Evolutionary conservation across 2,113 vertebrate genomes (phyloP).

Genomic region (Nyctereutes procyonoides): DNA sequence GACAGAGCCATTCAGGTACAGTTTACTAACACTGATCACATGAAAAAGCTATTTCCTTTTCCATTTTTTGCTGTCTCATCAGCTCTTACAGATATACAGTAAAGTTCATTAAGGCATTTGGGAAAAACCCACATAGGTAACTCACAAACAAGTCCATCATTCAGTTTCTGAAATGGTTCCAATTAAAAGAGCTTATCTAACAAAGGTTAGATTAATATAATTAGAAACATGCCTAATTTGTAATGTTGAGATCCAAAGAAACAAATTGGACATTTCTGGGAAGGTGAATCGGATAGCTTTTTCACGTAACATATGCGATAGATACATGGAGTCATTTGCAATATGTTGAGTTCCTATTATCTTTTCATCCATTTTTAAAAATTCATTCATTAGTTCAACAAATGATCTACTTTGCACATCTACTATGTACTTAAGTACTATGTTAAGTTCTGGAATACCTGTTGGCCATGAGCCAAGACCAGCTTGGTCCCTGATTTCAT

Average conservation of each 20-base stretch:
- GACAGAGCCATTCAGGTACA: not conserved
- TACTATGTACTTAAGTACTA: not conserved
- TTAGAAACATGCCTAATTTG: not conserved
- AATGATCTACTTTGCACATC: not conserved
- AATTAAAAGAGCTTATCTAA: not conserved
- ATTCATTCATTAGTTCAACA: not conserved
- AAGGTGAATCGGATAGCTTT: not conserved
- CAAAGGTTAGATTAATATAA: not conserved
- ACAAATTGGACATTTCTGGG: not conserved
- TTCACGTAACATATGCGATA: not conserved
- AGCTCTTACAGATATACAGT: not conserved
- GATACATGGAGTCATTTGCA: not conserved
- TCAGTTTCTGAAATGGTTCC: not conserved
- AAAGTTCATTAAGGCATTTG: slow-evolving; percentile 4
- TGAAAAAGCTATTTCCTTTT: slow-evolving; percentile 38
- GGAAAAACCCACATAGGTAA: not conserved
- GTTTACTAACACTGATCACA: not conserved
- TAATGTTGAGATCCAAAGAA: not conserved
- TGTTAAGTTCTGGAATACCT: not conserved
- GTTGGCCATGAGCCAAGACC: not conserved
- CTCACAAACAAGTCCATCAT: not conserved
- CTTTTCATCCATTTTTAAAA: not conserved
- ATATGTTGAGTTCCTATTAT: not conserved
- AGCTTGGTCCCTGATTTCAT: not conserved
- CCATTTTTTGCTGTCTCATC: not conserved